Evolutionary conservation across 1,140 invertebrate genomes (phyloP).

Genomic region (Hormaphis cornu): DNA sequence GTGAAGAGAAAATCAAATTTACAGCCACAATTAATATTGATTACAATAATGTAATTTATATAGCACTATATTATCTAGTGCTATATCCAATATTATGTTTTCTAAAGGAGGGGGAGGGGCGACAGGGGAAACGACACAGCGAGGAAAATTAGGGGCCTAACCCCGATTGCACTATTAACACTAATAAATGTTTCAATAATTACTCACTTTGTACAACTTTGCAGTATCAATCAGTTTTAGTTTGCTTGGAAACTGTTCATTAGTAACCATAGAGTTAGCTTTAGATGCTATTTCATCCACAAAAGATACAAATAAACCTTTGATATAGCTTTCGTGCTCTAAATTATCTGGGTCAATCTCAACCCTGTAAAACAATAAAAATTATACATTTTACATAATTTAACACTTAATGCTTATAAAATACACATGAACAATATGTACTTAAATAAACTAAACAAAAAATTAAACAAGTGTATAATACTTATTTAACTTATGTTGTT

Average conservation of each 20-base stretch:
- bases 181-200: background rate
- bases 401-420: background rate
- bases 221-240: conserved; percentile 71
- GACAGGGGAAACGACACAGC: no score
- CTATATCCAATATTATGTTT: no score
- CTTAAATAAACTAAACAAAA: background rate
- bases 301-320: conserved; percentile 56
- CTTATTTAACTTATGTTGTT: background rate
- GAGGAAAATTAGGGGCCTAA: no score
- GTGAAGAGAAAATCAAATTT: no score
- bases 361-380: conserved; percentile 47
- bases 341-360: conserved; percentile 61
- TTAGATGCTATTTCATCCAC: conserved; percentile 70
- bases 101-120: no score
- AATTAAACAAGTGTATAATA: no score
- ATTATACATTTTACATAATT: background rate
- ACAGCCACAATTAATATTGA: no score
- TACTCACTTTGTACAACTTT: conserved; percentile 57
- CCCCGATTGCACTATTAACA: no score
- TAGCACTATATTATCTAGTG: no score
- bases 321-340: conserved; percentile 49
- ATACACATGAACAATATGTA: background rate
- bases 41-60: no score
- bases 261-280: conserved; percentile 53
- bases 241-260: conserved; percentile 69